Evolutionary conservation across 1,140 invertebrate genomes (phyloP).

Genomic region (Zophobas atratus): DNA sequence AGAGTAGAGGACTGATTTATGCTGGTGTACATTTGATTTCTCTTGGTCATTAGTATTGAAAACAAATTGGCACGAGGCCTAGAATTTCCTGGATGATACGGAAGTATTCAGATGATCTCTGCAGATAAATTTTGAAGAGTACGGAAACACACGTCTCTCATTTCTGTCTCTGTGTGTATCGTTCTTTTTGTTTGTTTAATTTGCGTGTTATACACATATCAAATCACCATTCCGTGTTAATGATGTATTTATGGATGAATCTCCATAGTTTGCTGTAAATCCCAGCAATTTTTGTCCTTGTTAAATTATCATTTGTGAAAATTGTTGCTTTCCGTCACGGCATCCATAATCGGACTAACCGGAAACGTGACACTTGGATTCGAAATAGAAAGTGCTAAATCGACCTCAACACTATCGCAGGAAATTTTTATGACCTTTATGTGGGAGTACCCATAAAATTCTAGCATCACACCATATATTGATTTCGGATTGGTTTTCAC

Average conservation of each 20-base stretch:
- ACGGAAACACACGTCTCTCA: no score
- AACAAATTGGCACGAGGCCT: conserved; percentile 19
- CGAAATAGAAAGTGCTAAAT: background rate
- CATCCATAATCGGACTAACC: background rate
- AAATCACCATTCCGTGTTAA: no score
- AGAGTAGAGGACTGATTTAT: conserved; percentile 6
- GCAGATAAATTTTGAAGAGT: no score
- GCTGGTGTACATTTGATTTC: conserved; percentile 25
- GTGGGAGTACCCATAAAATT: background rate
- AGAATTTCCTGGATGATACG: background rate
- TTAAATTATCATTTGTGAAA: no score
- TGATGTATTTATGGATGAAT: no score
- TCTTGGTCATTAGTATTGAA: conserved; percentile 38
- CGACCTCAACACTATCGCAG: background rate
- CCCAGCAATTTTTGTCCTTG: no score
- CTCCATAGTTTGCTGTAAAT: no score
- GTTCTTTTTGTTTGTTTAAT: no score
- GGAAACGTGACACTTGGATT: no score
- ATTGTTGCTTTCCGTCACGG: background rate
- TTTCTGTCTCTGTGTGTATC: no score
- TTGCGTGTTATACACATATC: no score
- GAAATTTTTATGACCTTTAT: background rate
- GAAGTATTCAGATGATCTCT: no score
- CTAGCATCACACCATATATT: background rate
- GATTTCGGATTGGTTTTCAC: background rate